Conservation (phyloP, 1,140 invertebrate genomes). For the Scaptomyza pallida region DNA sequence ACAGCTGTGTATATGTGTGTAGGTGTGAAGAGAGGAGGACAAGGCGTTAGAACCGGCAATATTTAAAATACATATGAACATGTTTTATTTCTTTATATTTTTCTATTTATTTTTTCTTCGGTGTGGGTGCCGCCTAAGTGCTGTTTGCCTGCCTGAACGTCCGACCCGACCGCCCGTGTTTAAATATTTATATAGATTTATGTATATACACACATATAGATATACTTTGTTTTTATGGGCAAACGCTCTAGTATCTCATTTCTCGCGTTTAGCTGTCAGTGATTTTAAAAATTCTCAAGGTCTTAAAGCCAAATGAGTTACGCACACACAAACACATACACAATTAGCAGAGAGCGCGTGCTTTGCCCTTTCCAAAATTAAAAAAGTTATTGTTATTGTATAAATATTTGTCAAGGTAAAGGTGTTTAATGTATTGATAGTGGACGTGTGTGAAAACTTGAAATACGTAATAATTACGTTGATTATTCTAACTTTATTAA, state of each 20-base stretch:
- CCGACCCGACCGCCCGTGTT: slow-evolving; percentile 45
- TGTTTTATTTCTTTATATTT: slow-evolving; percentile 24
- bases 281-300: slow-evolving; percentile 77
- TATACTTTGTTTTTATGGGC: slow-evolving; percentile 73
- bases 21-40: slow-evolving; percentile 26
- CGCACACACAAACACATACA: slow-evolving; percentile 23
- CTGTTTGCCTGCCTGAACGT: slow-evolving; percentile 51
- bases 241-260: slow-evolving; percentile 77
- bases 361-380: slow-evolving; percentile 45
- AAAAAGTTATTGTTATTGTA: slow-evolving; percentile 47
- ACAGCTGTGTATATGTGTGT: slow-evolving; percentile 28
- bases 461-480: too few species aligned
- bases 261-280: slow-evolving; percentile 55
- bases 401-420: slow-evolving; percentile 35
- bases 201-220: slow-evolving; percentile 44
- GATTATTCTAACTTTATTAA: too few species aligned
- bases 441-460: too few species aligned
- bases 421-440: too few species aligned
- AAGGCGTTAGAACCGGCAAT: slow-evolving; percentile 57
- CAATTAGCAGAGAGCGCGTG: slow-evolving; percentile 21
- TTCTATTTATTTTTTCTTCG: slow-evolving; percentile 43
- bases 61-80: slow-evolving; percentile 62
- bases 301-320: slow-evolving; percentile 65
- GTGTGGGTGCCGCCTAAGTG: slow-evolving; percentile 78
- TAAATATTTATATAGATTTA: slow-evolving; percentile 69